Evolutionary conservation across 2,113 vertebrate genomes (phyloP).

Genomic region (Plecturocebus donacophilus): DNA sequence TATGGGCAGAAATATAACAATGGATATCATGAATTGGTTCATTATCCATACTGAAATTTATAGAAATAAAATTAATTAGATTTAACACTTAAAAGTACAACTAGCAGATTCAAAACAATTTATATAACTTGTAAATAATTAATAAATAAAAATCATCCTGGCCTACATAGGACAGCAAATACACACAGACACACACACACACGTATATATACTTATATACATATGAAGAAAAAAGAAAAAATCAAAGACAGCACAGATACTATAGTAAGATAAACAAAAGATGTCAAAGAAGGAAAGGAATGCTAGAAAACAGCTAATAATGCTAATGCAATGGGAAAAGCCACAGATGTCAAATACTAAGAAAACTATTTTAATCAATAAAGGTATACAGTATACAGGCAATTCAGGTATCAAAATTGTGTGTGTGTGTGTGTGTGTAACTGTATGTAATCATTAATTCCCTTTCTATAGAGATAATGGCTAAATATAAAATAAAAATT

Average conservation of each 20-base stretch:
- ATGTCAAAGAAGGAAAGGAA: neutral
- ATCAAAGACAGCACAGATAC: neutral
- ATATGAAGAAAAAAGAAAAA: no score
- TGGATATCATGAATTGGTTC: neutral
- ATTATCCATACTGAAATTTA: neutral
- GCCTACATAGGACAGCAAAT: no score
- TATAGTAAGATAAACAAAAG: neutral
- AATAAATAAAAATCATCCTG: neutral
- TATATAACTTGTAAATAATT: neutral
- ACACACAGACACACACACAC: fast-evolving
- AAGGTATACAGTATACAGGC: neutral
- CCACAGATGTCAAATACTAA: neutral
- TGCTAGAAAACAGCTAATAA: neutral
- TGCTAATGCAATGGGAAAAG: conserved; percentile 23
- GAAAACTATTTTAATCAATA: conserved; percentile 25
- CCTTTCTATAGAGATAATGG: conserved; percentile 7
- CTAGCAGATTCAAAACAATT: neutral
- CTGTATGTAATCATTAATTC: neutral
- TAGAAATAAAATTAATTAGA: conserved; percentile 16
- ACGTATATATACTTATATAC: no score
- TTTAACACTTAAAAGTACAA: neutral
- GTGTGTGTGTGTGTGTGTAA: neutral
- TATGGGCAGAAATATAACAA: neutral
- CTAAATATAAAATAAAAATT: conserved; percentile 42
- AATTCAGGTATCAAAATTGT: neutral